Evolutionary conservation across 2,113 vertebrate genomes (phyloP), one percentile per base, ranked within the genome.

Genomic region (Geothlypis trichas): DNA sequence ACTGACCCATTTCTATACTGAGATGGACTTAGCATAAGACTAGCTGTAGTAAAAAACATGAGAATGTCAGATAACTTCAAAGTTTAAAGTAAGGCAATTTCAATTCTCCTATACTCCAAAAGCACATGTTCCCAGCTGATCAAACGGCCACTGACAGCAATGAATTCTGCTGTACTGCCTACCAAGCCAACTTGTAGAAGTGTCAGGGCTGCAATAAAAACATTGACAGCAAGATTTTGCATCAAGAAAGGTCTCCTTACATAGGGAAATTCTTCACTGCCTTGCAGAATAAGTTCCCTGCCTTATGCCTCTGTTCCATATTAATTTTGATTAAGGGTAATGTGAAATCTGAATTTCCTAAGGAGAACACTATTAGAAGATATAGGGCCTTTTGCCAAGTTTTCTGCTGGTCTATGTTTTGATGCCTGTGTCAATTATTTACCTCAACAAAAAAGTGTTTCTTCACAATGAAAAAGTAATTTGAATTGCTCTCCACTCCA

Each of bases 1-100:
- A 84, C 54, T 0, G 0, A 54, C 11, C 1, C 9, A 7, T 67
- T 75, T 78, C 52, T 37, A 4, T 30, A n/a, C 42, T 41, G 41
- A 41, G 49, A 41, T 18, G 19, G 49, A 30, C 27, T 82, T 75
- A 51, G 14, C 15, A 18, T 47, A 54, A 77, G 16, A 19, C 9
- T 75, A 61, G 37, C 6, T 46, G 12, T 39, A 9, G 18, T n/a
- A 75, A 91, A 80, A 92, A 37, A 14, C 3, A 10, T 23, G 35
- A 78, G 35, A 42, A 59, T 33, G 9, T 84, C 61, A 87, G 30
- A 42, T 17, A 42, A 10, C 55, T 73, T 63, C 85, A 30, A 63
- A 78, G 66, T 54, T 84, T 75, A 31, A 62, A 65, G 23, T 24
- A 54, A 74, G 18, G 12, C 15, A 35, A 5, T 75, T 90, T 87